Evolutionary conservation across 2,113 vertebrate species (phyloP).

Genomic region (Micromys minutus): DNA sequence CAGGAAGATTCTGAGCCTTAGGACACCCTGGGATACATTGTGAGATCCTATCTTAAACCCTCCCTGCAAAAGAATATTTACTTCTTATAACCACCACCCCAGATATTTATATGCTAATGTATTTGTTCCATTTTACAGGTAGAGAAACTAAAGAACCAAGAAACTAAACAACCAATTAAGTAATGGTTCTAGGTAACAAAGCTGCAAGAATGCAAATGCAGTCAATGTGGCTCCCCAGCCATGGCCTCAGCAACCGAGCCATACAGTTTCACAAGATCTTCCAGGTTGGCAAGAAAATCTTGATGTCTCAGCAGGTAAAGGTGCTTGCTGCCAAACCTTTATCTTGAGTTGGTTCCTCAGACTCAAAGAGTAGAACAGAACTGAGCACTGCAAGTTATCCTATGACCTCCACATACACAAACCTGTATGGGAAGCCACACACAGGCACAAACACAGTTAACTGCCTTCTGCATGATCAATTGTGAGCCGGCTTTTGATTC

Average conservation of each 20-base stretch:
- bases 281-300: background rate
- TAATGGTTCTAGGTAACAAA: conserved; percentile 32
- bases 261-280: background rate
- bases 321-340: background rate
- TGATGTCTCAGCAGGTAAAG: background rate
- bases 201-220: background rate
- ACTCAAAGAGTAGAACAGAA: background rate
- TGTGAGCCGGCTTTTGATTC: conserved; percentile 16
- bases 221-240: background rate
- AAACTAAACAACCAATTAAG: too few species aligned
- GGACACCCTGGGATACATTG: background rate
- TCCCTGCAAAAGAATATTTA: background rate
- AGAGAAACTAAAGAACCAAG: conserved; percentile 34
- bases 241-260: background rate
- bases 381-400: too few species aligned
- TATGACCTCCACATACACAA: background rate
- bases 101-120: background rate
- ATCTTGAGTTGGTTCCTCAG: background rate
- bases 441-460: background rate
- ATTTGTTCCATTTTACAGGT: conserved; percentile 37
- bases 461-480: background rate
- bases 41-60: background rate
- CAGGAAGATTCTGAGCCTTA: background rate
- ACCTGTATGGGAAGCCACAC: too few species aligned
- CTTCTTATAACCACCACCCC: background rate